phyloP scores from a whole-genome alignment of 2,113 vertebrate species.

The Sphaerodactylus townsendi region DNA sequence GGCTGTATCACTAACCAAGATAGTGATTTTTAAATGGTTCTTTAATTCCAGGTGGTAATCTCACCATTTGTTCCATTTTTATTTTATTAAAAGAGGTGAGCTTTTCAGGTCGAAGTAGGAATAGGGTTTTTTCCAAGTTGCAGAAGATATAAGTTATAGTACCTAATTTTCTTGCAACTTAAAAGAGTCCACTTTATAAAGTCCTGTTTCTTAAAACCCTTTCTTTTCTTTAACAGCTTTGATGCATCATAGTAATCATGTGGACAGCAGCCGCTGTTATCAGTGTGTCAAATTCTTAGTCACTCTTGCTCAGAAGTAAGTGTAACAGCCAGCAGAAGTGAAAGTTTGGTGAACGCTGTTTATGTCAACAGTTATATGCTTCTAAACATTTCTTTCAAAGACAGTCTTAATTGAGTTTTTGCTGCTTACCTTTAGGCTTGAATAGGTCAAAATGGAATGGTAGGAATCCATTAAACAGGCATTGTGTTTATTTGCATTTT shows the following conservation, averaged over 20 bases:
- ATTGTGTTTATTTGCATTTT: too few species aligned
- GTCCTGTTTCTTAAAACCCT: neutral
- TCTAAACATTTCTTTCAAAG: neutral
- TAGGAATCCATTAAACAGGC: neutral
- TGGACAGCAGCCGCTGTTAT: slow-evolving; percentile 98
- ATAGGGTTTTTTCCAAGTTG: neutral
- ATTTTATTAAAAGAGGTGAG: neutral
- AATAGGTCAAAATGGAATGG: neutral
- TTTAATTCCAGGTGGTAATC: neutral
- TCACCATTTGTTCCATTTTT: neutral
- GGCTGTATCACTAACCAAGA: neutral
- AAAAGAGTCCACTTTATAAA: neutral
- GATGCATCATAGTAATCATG: slow-evolving; percentile 98
- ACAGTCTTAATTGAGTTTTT: neutral
- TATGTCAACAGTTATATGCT: neutral
- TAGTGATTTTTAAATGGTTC: neutral
- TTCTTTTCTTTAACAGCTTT: slow-evolving; percentile 78
- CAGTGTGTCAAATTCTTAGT: slow-evolving; percentile 99
- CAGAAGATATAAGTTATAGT: neutral
- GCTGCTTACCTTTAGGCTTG: neutral
- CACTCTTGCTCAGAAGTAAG: slow-evolving; percentile 97
- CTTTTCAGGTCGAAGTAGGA: neutral
- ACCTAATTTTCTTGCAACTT: neutral
- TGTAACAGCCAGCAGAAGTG: slow-evolving; percentile 34
- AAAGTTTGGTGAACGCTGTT: neutral